Base-by-base conservation (phyloP, 2,113 vertebrate genomes). In the Carassius carassius region DNA sequence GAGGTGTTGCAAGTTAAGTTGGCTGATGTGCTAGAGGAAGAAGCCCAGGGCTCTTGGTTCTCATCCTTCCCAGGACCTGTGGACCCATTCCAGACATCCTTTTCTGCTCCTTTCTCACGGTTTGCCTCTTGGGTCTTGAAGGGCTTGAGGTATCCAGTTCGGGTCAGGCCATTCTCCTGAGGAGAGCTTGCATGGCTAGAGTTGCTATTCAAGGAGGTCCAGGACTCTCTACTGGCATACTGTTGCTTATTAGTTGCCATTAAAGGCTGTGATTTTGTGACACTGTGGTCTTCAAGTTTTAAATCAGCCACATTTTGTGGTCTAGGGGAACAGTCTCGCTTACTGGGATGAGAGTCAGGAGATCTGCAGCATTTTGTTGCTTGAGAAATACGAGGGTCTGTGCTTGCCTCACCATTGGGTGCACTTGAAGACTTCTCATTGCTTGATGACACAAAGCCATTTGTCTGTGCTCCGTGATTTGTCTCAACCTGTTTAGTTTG, bases 251-350 rank as follows among this genome's bases (percentile, higher is more conserved):
- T 82, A 80, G 44, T 86, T 77, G 85, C 94, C 62, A 91, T 29
- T 69, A 81, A 90, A 80, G 92, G 58, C 74, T 93, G 93, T 82
- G 91, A 88, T 91, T 92, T 87, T 88, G 91, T 92, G 95, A 12
- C 83, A 67, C 78, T 89, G 88, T 93, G 89, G 88, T 94, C 94
- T 95, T 97, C 94, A 94, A 94, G 93, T 94, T 92, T 95, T 91
- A 89, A 92, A 81, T 91, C 92, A 91, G 94, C 92, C 88, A 94
- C 93, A 69, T 89, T 89, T 76, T 92, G 94, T 87, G 93, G 86
- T 91, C 62, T 90, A 86, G 86, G 89, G 84, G 89, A 94, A 92
- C 88, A 90, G 85, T 93, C 94, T 11, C 0, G 88, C 76, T 84
- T 77, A 1, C 49, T 90, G 10, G 4, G 65, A 37, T 84, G 92